Percentiles rank a stretch among this genome's conserved stretches.
Evolutionary conservation across 2,888 invertebrate genomes (phyloP).

Genomic region (Uloborus plumipes): DNA sequence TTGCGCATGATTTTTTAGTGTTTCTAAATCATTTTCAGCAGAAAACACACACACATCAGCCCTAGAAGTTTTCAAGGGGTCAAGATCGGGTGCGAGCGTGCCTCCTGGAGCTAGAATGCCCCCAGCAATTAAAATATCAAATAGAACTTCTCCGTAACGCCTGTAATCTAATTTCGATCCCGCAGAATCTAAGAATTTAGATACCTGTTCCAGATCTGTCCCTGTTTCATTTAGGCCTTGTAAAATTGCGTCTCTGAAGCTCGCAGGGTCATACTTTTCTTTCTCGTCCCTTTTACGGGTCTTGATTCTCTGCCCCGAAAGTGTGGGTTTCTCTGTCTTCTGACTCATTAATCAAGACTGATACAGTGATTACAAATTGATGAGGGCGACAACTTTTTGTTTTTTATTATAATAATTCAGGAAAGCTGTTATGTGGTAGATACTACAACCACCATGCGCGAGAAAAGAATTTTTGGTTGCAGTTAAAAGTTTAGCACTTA

Average conservation of each 20-base stretch:
- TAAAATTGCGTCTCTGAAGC: constrained; percentile 97
- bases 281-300: constrained; percentile 99
- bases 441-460: constrained; percentile 47
- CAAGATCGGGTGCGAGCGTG: constrained; percentile 91
- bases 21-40: constrained; percentile 87
- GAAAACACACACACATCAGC: constrained; percentile 94
- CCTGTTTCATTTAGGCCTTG: constrained; percentile 81
- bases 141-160: constrained; percentile 96
- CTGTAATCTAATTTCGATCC: constrained; percentile 97
- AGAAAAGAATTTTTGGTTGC: constrained; percentile 27
- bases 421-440: too few species aligned
- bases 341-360: constrained; percentile 84
- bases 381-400: too few species aligned
- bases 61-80: constrained; percentile 81
- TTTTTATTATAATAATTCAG: too few species aligned
- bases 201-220: constrained; percentile 94
- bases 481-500: constrained; percentile 4
- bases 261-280: constrained; percentile 99
- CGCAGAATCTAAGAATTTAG: constrained; percentile 93
- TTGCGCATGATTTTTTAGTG: constrained; percentile 85
- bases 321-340: constrained; percentile 99
- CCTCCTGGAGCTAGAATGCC: constrained; percentile 94
- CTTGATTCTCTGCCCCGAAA: constrained; percentile 99
- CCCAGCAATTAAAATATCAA: constrained; percentile 97
- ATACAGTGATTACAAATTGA: too few species aligned